Base-by-base conservation (phyloP, 1,140 invertebrate genomes). In the Drosophila eugracilis region DNA sequence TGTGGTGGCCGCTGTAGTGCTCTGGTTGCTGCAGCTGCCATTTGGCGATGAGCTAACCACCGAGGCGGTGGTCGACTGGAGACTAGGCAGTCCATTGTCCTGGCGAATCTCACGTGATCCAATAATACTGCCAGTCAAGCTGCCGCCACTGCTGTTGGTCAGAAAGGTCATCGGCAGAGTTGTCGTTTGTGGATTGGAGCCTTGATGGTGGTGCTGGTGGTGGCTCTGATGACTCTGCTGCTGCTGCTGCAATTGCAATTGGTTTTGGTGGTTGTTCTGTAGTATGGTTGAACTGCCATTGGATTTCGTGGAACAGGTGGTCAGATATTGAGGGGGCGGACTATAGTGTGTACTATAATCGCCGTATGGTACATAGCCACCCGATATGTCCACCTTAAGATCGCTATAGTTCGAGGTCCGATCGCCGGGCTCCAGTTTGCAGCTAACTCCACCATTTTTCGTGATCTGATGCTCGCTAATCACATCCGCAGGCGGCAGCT, bases 361-460 rank as follows among this genome's bases (percentile, higher is more conserved):
- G 22, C 96, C 96, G 92, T 97, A 97, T 6, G 96, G 96, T 44
- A 97, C 96, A 91, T 97, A 97, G 17, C 96, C 96, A 19, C 97
- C 97, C 65, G 97, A 93, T 48, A 98, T 94, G 92, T 98, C 97
- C 55, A 97, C 93, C 92, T 98, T 98, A 85, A 98, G 93, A 92
- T 98, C 97, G 65, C 97, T 98, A 89, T 98, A 97, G 90, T 97
- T 97, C 53, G 97, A 98, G 88, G 96, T 97, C 60, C 96, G 94
- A 91, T 98, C 97, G 53, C 96, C 96, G 75, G 97, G 95, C 76
- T 91, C 90, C 55, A 91, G 54, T 52, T 91, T 91, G 47, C 84
- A 85, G 34, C 77, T 80, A 7, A 89, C 84, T 0, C 90, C 86
- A 5, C 90, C 86, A 5, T 89, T 91, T 50, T 91, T 91, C 1